Evolutionary conservation across 2,113 vertebrate genomes (phyloP).

Genomic region (Solea senegalensis): DNA sequence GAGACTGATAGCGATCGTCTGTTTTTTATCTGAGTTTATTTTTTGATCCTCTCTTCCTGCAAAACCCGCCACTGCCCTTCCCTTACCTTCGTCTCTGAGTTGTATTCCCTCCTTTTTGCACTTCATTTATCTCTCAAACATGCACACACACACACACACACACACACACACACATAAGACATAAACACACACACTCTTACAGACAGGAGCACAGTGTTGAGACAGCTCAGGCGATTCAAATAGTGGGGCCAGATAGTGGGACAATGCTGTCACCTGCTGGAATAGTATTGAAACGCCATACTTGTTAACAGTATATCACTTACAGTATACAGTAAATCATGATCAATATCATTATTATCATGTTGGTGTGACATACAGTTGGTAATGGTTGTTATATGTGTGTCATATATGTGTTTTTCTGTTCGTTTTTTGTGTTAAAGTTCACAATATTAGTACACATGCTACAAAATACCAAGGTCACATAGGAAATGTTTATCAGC

Average conservation of each 20-base stretch:
- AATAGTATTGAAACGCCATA: neutral
- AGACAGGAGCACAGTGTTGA: neutral
- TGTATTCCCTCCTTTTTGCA: neutral
- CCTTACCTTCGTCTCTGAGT: neutral
- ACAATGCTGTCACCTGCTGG: constrained; percentile 60
- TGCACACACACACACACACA: neutral
- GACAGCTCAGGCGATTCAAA: neutral
- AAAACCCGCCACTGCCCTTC: neutral
- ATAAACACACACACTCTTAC: neutral
- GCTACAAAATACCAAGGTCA: too few relatives aligned
- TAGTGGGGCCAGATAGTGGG: neutral
- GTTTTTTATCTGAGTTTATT: neutral
- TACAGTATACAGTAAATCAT: too few relatives aligned
- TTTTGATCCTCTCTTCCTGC: neutral
- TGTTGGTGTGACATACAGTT: too few relatives aligned
- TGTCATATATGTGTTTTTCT: too few relatives aligned
- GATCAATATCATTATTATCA: neutral
- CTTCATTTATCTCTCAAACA: constrained; percentile 7
- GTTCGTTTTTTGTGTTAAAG: too few relatives aligned
- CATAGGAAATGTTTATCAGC: too few relatives aligned
- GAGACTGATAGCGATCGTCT: constrained; percentile 6
- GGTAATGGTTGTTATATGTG: too few relatives aligned
- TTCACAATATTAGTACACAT: too few relatives aligned
- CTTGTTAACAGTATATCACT: too few relatives aligned
- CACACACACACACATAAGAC: neutral